Percentiles rank a stretch among this genome's conserved stretches.
Conservation (phyloP, 2,888 invertebrate species). For the Drosophila mettleri region DNA sequence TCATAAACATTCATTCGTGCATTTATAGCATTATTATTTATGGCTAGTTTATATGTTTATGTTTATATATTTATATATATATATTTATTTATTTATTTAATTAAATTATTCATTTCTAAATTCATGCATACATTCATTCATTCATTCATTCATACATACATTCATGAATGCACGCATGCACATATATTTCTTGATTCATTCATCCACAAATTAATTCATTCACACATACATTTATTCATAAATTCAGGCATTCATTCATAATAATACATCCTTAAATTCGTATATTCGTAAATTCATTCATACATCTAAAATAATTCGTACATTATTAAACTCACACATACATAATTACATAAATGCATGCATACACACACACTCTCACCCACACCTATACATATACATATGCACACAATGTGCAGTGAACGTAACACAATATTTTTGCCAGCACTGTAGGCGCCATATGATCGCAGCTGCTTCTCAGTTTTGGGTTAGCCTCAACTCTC, state of each 20-base stretch:
- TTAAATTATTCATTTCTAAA: background rate
- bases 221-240: background rate
- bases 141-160: background rate
- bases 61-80: background rate
- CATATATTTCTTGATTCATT: background rate
- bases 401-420: background rate
- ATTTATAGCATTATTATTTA: no score
- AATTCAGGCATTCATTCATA: background rate
- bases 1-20: background rate
- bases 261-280: background rate
- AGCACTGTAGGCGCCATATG: background rate
- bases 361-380: background rate
- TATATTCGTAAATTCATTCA: background rate
- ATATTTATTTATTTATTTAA: background rate
- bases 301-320: background rate
- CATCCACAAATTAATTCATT: background rate
- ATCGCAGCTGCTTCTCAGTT: background rate
- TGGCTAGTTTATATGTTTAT: no score
- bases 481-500: no score
- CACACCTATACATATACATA: background rate
- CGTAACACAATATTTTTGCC: background rate
- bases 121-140: background rate
- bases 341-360: background rate
- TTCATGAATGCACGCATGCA: background rate
- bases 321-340: background rate